These are phyloP conservation scores for Dreissena polymorpha DNA, from an alignment of 1,140 invertebrate species.

Conservation along the genomic window DNA sequence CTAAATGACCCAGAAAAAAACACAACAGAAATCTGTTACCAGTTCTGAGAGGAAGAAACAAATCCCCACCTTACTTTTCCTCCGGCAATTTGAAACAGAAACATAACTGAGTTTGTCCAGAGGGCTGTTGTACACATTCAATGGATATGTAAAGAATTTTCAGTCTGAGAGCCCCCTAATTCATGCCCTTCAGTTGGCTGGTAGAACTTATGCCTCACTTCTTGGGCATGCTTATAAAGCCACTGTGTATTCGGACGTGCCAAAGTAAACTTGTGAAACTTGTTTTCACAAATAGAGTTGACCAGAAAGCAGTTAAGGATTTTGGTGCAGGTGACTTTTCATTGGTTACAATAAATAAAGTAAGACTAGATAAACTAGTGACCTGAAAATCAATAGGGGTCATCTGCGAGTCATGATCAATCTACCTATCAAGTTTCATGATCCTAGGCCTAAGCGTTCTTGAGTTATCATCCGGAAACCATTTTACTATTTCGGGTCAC, in stretches of 20 bases:
- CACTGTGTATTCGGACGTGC: not conserved
- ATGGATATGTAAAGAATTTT: constrained; percentile 14
- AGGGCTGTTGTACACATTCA: constrained; percentile 5
- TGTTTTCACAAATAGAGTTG: not conserved
- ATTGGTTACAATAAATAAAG: constrained; percentile 15
- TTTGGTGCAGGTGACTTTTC: constrained; percentile 9
- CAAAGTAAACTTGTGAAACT: constrained; percentile 20
- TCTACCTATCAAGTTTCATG: too few species aligned
- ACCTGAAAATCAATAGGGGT: too few species aligned
- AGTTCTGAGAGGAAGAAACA: not conserved
- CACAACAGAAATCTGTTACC: constrained; percentile 6
- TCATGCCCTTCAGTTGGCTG: constrained; percentile 28
- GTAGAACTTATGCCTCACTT: not conserved
- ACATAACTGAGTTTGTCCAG: constrained; percentile 5
- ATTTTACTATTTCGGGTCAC: too few species aligned
- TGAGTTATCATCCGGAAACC: too few species aligned
- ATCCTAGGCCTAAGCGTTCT: too few species aligned
- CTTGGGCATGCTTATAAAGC: constrained; percentile 32
- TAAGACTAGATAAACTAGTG: not conserved
- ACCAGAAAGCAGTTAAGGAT: not conserved
- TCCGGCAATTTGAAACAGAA: not conserved
- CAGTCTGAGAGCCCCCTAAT: constrained; percentile 23
- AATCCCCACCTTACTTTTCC: not conserved
- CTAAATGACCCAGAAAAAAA: not conserved
- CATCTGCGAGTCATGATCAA: too few species aligned